phyloP scores from a whole-genome alignment of 2,888 invertebrate genomes.

The Pristionchus mayeri region DNA sequence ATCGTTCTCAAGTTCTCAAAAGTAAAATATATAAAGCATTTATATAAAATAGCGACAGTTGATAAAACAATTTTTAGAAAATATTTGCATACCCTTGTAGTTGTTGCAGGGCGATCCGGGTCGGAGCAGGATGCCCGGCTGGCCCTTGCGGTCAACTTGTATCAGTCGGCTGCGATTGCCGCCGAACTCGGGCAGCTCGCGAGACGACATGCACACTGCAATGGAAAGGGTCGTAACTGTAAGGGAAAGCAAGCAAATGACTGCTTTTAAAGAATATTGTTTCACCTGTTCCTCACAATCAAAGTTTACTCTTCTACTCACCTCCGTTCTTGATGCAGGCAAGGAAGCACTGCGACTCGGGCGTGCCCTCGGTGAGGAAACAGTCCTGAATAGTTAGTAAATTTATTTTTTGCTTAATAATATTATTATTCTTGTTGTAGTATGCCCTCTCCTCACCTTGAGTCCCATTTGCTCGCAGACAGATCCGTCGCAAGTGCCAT shows the following conservation, averaged over 20 bases:
- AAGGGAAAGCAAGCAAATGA: not conserved
- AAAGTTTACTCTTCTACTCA: constrained; percentile 55
- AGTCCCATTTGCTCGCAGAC: constrained; percentile 95
- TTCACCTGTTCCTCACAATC: not conserved
- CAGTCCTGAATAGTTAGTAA: constrained; percentile 82
- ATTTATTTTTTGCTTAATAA: not conserved
- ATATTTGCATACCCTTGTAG: constrained; percentile 80
- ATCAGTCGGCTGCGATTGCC: constrained; percentile 63
- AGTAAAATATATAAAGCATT: not conserved
- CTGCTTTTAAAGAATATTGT: not conserved
- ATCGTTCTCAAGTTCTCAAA: no score
- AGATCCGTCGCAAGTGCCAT: constrained; percentile 86
- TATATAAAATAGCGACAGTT: not conserved
- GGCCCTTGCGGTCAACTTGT: constrained; percentile 67
- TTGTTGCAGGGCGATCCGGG: constrained; percentile 99
- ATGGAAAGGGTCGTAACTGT: not conserved
- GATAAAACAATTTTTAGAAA: not conserved
- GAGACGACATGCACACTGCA: constrained; percentile 72
- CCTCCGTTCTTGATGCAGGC: constrained; percentile 83
- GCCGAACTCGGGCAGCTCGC: constrained; percentile 71
- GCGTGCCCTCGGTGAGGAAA: constrained; percentile 85
- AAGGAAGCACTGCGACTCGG: constrained; percentile 88
- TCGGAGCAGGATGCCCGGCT: constrained; percentile 80
- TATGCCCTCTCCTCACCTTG: constrained; percentile 77
- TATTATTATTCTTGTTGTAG: not conserved